Evolutionary conservation across 2,113 vertebrate species (phyloP).

Genomic region (Aspidoscelis tigris): DNA sequence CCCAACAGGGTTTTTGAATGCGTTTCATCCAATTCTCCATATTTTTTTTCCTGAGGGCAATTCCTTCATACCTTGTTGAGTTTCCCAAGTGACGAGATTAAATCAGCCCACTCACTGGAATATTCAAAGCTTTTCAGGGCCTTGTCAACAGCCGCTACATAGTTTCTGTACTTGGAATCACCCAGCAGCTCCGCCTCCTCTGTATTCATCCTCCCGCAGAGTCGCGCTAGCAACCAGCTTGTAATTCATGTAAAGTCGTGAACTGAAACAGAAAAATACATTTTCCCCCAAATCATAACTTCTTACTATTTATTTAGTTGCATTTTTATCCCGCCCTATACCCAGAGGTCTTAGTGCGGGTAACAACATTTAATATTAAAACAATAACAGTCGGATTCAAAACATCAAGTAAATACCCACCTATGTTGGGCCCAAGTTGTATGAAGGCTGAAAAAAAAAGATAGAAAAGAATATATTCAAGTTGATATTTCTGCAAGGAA

Average conservation of each 20-base stretch:
- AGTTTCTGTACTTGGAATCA: conserved; percentile 99
- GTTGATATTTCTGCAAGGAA: background rate
- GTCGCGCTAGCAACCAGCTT: conserved; percentile 80
- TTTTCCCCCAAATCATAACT: background rate
- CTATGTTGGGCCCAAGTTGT: too few species aligned
- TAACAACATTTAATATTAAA: too few species aligned
- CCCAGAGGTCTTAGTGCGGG: too few species aligned
- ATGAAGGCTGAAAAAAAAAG: background rate
- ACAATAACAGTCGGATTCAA: background rate
- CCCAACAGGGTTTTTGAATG: background rate
- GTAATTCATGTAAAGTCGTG: conserved; percentile 83
- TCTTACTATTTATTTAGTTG: background rate
- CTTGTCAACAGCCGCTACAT: conserved; percentile 97
- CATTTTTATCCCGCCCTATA: too few species aligned
- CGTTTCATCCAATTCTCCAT: conserved; percentile 1
- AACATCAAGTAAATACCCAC: background rate
- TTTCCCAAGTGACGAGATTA: conserved; percentile 97
- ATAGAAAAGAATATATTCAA: background rate
- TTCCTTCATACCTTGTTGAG: conserved; percentile 90
- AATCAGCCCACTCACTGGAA: conserved; percentile 98
- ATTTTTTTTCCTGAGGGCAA: conserved; percentile 27
- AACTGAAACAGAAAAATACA: conserved; percentile 72
- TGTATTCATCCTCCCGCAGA: conserved; percentile 94
- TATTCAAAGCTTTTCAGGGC: conserved; percentile 99
- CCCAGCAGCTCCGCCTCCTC: conserved; percentile 96